A percentile compares a stretch with the other conserved stretches of the same genome.
Conservation (phyloP, 2,113 vertebrate species). For the Atractosteus spatula region DNA sequence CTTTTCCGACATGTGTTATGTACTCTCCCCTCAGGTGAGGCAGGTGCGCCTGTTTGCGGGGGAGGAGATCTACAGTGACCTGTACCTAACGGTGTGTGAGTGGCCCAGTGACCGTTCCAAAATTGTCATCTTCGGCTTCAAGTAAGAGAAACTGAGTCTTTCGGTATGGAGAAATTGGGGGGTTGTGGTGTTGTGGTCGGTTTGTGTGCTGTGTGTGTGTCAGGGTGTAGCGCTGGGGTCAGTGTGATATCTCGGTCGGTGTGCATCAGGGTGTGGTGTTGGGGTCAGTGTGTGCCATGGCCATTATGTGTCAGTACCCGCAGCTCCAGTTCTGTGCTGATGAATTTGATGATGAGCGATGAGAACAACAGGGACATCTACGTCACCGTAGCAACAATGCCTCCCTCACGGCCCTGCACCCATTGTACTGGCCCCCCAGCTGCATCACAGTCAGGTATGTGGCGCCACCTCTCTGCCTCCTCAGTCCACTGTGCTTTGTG, state of each 20-base stretch:
- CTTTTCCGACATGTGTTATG: too few relatives aligned
- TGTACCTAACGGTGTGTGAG: conserved; percentile 89
- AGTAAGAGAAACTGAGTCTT: conserved; percentile 61
- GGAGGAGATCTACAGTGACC: conserved; percentile 86
- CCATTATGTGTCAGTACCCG: conserved; percentile 64
- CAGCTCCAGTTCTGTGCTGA: conserved; percentile 78
- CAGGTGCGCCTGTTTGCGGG: conserved; percentile 88
- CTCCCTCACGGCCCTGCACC: conserved; percentile 68
- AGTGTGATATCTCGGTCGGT: not conserved
- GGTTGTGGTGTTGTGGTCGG: not conserved
- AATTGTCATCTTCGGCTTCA: conserved; percentile 90
- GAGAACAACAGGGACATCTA: conserved; percentile 91
- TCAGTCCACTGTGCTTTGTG: not conserved
- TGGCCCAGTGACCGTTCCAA: conserved; percentile 89
- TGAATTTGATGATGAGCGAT: conserved; percentile 90
- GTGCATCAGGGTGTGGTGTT: not conserved
- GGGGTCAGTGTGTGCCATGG: not conserved
- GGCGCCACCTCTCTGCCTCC: not conserved
- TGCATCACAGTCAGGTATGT: conserved; percentile 14
- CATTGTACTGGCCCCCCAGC: conserved; percentile 66
- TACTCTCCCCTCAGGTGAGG: conserved; percentile 64
- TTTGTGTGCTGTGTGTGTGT: not conserved
- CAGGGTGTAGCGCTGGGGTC: not conserved
- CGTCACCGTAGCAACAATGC: conserved; percentile 81
- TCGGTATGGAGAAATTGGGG: not conserved